A percentile compares a stretch with the other conserved stretches of the same genome.
These are phyloP conservation scores for Ips nitidus DNA, from an alignment of 1,140 invertebrate genomes.

Conservation along the genomic window DNA sequence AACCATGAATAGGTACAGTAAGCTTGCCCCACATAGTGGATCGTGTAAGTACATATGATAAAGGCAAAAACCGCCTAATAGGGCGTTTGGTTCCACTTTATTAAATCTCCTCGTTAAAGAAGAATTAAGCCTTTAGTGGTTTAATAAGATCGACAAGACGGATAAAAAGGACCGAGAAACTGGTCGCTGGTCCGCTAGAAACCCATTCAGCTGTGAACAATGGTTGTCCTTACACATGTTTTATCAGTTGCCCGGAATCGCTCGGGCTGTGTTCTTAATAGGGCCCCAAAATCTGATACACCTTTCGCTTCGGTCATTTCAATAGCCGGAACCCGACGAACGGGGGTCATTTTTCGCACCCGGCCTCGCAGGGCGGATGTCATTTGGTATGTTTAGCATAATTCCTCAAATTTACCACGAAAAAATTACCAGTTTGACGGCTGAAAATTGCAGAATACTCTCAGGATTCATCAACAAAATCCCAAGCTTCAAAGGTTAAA, in stretches of 20 bases:
- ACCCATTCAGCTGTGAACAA: slow-evolving; percentile 33
- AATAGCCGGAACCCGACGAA: slow-evolving; percentile 7
- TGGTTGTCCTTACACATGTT: slow-evolving; percentile 30
- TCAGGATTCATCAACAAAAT: no score
- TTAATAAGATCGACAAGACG: slow-evolving; percentile 21
- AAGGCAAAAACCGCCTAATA: slow-evolving; percentile 19
- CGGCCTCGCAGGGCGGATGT: neutral
- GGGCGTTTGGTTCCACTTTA: slow-evolving; percentile 30
- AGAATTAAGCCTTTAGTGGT: slow-evolving; percentile 30
- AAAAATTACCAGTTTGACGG: no score
- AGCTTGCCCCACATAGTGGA: slow-evolving; percentile 5
- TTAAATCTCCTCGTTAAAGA: slow-evolving; percentile 32
- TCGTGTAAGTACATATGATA: neutral
- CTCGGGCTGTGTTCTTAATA: slow-evolving; percentile 21
- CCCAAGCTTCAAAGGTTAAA: no score
- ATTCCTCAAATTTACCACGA: no score
- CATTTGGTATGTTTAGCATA: no score
- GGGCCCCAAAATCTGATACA: slow-evolving; percentile 26
- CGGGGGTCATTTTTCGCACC: slow-evolving; percentile 19
- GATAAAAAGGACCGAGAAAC: slow-evolving; percentile 10
- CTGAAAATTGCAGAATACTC: no score
- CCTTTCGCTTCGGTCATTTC: slow-evolving; percentile 12
- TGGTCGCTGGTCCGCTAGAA: slow-evolving; percentile 11
- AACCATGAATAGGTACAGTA: neutral
- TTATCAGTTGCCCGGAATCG: slow-evolving; percentile 28